Evolutionary conservation across 2,888 invertebrate species (phyloP).

Genomic region (Platycnemis pennipes): DNA sequence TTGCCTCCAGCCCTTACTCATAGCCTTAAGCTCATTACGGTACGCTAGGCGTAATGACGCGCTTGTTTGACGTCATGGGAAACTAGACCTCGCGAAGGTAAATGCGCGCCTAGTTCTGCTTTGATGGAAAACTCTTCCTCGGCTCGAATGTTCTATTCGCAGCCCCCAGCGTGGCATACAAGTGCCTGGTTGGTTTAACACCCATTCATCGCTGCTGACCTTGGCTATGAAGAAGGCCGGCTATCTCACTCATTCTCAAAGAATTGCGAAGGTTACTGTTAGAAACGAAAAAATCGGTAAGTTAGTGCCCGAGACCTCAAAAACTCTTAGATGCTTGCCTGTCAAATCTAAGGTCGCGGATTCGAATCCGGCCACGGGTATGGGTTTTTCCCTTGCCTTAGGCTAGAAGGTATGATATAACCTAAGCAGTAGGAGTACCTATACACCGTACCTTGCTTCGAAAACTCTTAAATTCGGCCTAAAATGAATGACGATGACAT

Average conservation of each 20-base stretch:
- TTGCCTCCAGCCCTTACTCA: not conserved
- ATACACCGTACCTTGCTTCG: no score
- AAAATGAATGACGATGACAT: no score
- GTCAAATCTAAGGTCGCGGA: no score
- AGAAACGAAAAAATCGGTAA: not conserved
- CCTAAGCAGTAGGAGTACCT: no score
- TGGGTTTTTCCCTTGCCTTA: no score
- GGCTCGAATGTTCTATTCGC: no score
- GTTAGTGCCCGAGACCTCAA: not conserved
- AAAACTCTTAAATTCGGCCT: no score
- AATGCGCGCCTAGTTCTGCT: not conserved
- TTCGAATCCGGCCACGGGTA: no score
- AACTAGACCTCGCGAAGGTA: not conserved
- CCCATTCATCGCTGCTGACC: not conserved
- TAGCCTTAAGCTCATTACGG: no score
- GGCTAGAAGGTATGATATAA: no score
- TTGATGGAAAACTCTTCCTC: no score
- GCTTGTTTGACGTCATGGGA: not conserved
- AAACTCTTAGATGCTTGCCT: no score
- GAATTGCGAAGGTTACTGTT: not conserved
- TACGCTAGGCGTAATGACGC: not conserved
- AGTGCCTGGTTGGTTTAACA: not conserved
- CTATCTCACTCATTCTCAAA: not conserved
- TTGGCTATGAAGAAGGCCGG: not conserved
- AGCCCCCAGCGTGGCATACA: not conserved